Conservation (phyloP, 1,140 invertebrate genomes). For the Saccostrea cuccullata region DNA sequence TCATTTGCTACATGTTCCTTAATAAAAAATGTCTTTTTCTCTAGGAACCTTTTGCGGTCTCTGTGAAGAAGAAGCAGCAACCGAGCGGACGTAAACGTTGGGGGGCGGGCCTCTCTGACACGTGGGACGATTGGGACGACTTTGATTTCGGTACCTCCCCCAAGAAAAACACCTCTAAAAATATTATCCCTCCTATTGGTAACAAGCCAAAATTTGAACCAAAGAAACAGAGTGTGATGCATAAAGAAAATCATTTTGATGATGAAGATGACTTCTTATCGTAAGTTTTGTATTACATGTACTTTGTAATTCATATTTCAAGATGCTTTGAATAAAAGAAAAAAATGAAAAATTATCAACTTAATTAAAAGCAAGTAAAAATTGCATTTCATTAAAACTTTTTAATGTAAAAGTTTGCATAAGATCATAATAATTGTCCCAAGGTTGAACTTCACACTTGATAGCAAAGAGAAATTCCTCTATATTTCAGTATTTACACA, state of each 20-base stretch:
- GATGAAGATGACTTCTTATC: constrained; percentile 73
- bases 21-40: not conserved
- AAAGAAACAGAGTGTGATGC: not conserved
- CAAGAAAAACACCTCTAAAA: constrained; percentile 64
- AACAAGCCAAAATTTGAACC: constrained; percentile 34
- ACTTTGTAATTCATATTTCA: not conserved
- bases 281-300: constrained; percentile 62
- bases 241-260: constrained; percentile 55
- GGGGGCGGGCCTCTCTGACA: constrained; percentile 69
- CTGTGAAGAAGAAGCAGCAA: constrained; percentile 61
- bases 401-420: too few relatives aligned
- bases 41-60: constrained; percentile 65
- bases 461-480: too few relatives aligned
- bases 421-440: too few relatives aligned
- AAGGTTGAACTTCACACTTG: too few relatives aligned
- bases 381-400: too few relatives aligned
- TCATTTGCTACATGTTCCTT: not conserved
- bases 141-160: constrained; percentile 67
- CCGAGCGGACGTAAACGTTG: constrained; percentile 65
- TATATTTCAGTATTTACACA: too few relatives aligned
- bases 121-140: constrained; percentile 75
- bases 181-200: constrained; percentile 35
- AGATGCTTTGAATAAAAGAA: too few relatives aligned
- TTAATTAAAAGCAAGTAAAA: too few relatives aligned
- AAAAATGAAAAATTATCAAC: too few relatives aligned